These are phyloP conservation scores for Neostethus bicornis DNA, from an alignment of 2,797 vertebrate species.

Conservation along the genomic window DNA sequence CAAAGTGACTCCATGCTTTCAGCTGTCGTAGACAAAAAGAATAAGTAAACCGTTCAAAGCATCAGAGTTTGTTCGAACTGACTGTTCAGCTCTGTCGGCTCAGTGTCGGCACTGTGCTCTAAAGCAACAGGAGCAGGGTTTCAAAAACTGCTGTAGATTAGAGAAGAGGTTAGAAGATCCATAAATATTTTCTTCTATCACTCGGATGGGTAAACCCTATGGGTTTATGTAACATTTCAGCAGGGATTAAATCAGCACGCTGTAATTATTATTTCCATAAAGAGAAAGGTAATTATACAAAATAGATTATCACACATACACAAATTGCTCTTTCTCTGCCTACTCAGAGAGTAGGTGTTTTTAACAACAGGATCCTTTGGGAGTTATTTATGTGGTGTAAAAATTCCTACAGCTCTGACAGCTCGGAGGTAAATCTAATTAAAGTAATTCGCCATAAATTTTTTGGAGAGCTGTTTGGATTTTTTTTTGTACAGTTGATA, in stretches of 20 bases:
- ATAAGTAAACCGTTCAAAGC: conserved; percentile 7
- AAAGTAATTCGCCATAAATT: background rate
- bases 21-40: background rate
- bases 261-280: conserved; percentile 12
- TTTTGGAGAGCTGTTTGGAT: too few relatives aligned
- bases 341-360: conserved; percentile 8
- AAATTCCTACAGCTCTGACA: background rate
- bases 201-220: conserved; percentile 7
- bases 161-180: conserved; percentile 2
- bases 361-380: background rate
- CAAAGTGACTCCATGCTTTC: background rate
- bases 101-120: conserved; percentile 14
- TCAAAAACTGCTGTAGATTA: conserved; percentile 17
- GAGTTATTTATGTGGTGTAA: conserved; percentile 1
- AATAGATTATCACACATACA: conserved; percentile 14
- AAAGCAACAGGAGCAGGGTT: conserved; percentile 15
- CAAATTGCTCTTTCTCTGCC: background rate
- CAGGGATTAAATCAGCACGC: background rate
- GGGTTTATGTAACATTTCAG: conserved; percentile 7
- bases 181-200: conserved; percentile 10
- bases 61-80: conserved; percentile 12
- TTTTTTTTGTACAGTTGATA: too few relatives aligned
- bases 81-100: conserved; percentile 12
- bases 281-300: conserved; percentile 13
- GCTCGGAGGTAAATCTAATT: background rate